Evolutionary conservation across 2,888 invertebrate species (phyloP).

Genomic region (Phlogophora meticulosa): DNA sequence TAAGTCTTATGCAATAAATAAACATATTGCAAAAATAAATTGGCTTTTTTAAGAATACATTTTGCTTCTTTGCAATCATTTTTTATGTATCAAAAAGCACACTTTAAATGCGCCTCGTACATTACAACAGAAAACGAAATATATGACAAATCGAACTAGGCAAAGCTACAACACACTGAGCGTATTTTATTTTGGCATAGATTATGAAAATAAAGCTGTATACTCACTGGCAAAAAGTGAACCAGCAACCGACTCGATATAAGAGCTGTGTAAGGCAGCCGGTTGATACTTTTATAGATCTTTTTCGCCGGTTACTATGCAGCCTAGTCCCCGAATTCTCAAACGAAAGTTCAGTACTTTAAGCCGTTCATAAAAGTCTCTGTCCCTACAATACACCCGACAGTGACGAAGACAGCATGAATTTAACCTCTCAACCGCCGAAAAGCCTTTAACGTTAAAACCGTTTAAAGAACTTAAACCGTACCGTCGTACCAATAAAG

Average conservation of each 20-base stretch:
- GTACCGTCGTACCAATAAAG: too few relatives aligned
- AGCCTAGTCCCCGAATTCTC: background rate
- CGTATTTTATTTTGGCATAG: conserved; percentile 3
- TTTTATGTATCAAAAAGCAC: conserved; percentile 1
- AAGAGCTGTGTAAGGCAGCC: background rate
- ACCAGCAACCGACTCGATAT: background rate
- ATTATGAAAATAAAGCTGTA: background rate
- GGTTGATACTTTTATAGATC: background rate
- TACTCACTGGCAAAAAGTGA: background rate
- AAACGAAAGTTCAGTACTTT: background rate
- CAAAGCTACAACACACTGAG: background rate
- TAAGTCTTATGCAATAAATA: background rate
- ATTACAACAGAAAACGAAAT: background rate
- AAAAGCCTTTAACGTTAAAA: too few relatives aligned
- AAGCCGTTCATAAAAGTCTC: background rate
- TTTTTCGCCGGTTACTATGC: background rate
- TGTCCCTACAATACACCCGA: background rate
- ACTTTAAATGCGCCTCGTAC: background rate
- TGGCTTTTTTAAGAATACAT: background rate
- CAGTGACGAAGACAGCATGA: background rate
- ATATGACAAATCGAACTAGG: background rate
- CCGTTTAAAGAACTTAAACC: too few relatives aligned
- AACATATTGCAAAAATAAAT: background rate
- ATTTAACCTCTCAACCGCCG: too few relatives aligned
- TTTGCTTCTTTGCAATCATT: background rate